Percentiles rank a stretch among this genome's conserved stretches.
phyloP scores from a whole-genome alignment of 2,888 invertebrate species.

The Xanthia togata region DNA sequence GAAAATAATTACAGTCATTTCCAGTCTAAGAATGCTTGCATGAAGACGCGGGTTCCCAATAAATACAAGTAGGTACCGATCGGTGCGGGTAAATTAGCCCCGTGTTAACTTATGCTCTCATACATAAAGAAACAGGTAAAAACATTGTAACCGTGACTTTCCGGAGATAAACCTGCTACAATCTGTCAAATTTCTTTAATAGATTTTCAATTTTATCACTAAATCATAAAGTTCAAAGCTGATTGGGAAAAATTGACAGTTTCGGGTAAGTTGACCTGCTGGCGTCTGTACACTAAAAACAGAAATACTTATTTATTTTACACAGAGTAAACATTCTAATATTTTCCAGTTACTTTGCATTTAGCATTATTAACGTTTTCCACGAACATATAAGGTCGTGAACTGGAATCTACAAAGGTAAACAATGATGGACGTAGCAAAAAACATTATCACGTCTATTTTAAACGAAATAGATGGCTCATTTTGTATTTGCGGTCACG shows the following conservation, averaged over 20 bases:
- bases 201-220: too few species aligned
- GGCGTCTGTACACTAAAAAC: too few species aligned
- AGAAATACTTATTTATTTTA: not conserved
- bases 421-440: conserved; percentile 35
- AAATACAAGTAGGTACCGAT: too few species aligned
- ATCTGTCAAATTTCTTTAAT: too few species aligned
- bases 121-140: not conserved
- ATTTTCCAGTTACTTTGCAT: not conserved
- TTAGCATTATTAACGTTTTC: not conserved
- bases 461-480: conserved; percentile 50
- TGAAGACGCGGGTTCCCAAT: not conserved
- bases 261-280: too few species aligned
- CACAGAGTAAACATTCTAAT: not conserved
- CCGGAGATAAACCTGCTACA: not conserved
- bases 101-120: too few species aligned
- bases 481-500: conserved; percentile 59
- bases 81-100: too few species aligned
- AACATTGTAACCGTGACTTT: not conserved
- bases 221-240: too few species aligned
- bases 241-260: too few species aligned
- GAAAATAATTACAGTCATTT: not conserved
- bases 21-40: not conserved
- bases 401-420: conserved; percentile 3
- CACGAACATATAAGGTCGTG: conserved; percentile 8
- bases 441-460: conserved; percentile 52